Conservation (phyloP, 2,113 vertebrate genomes). For the Chloropsis hardwickii region DNA sequence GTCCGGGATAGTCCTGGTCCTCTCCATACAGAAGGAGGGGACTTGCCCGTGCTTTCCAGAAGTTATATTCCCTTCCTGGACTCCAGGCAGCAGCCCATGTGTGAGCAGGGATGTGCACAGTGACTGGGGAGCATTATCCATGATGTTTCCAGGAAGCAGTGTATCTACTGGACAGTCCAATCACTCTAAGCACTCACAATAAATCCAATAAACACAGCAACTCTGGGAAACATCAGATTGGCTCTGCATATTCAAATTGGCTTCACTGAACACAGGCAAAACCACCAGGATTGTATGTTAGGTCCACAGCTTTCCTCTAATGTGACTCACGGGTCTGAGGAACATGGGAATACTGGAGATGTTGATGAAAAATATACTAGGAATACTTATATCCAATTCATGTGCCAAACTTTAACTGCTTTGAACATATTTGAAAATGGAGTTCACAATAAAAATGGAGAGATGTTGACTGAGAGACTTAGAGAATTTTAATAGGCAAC, state of each 20-base stretch:
- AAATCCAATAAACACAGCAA: neutral
- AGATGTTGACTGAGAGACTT: neutral
- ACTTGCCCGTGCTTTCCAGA: neutral
- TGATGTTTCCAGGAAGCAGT: neutral
- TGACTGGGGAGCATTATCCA: neutral
- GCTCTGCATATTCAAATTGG: neutral
- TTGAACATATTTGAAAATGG: neutral
- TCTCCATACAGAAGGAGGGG: neutral
- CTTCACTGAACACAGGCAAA: neutral
- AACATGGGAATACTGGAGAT: neutral
- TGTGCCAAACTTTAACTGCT: neutral
- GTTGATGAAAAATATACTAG: neutral
- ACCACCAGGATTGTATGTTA: neutral
- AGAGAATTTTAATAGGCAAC: slow-evolving; percentile 11
- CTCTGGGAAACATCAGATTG: neutral
- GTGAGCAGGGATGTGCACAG: neutral
- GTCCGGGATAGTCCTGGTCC: neutral
- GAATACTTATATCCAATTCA: neutral
- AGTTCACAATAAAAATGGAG: neutral
- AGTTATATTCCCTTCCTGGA: neutral
- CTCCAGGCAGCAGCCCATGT: neutral
- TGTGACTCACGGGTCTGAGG: neutral
- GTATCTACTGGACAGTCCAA: neutral
- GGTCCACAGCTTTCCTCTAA: neutral
- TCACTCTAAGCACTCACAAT: neutral